phyloP scores from a whole-genome alignment of 2,888 invertebrate genomes.

The Cataglyphis rosenhaueri region DNA sequence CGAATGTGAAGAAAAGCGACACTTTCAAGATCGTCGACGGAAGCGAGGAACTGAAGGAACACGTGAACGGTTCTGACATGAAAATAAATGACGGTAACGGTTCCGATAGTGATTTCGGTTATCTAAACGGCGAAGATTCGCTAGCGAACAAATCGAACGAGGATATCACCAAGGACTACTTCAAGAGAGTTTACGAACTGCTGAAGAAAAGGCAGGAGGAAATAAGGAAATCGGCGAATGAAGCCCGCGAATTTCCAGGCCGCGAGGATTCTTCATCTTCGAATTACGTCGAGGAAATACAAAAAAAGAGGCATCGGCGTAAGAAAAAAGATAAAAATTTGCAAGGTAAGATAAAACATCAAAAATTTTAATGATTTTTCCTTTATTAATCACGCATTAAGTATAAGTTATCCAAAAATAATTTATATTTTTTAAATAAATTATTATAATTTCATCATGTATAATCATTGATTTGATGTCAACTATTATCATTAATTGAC shows the following conservation, averaged over 20 bases:
- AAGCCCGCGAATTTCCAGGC: constrained; percentile 54
- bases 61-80: constrained; percentile 34
- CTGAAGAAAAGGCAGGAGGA: constrained; percentile 77
- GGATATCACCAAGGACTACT: constrained; percentile 81
- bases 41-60: constrained; percentile 70
- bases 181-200: constrained; percentile 82
- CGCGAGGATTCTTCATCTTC: constrained; percentile 79
- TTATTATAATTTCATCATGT: background rate
- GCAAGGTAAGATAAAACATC: constrained; percentile 62
- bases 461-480: background rate
- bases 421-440: background rate
- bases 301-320: constrained; percentile 72
- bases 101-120: constrained; percentile 40
- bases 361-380: background rate
- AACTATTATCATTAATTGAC: background rate
- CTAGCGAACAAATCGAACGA: constrained; percentile 76
- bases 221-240: constrained; percentile 65
- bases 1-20: constrained; percentile 82
- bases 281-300: constrained; percentile 74
- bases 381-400: background rate
- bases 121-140: constrained; percentile 54
- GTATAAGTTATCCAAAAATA: background rate
- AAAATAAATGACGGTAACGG: constrained; percentile 37
- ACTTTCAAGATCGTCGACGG: constrained; percentile 82
- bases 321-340: constrained; percentile 68